Base-by-base conservation (phyloP, 2,888 invertebrate genomes). In the Cylindroiulus punctatus region DNA sequence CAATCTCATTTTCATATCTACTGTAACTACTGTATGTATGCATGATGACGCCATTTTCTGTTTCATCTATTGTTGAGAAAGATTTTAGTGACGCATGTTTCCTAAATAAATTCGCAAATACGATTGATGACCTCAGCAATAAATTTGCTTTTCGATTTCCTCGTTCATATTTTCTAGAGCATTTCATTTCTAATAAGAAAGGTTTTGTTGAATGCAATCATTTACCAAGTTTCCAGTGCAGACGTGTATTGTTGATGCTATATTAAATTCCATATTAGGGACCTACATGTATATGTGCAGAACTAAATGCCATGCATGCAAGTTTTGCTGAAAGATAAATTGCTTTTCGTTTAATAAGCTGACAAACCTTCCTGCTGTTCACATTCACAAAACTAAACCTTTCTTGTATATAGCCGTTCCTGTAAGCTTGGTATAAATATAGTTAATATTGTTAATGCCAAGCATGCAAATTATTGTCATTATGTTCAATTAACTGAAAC, bases 281-380 rank as follows among this genome's bases (percentile, higher is more conserved):
- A 44, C 14, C 30, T 12, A 30, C n/a, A n/a, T n/a, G n/a, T n/a
- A n/a, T n/a, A n/a, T n/a, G n/a, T n/a, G n/a, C n/a, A n/a, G n/a
- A 22, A 30, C 30, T 76, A 76, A 8, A 30, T 30, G 5, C 36
- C 7, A 36, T 22, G 7, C n/a, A 65, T n/a, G 26, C 22, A 26
- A 65, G 76, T 76, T 76, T 14, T 12, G 14, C 30, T 76, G 3
- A 1, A 76, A 76, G 76, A 76, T 76, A 76, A 76, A 76, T 76
- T 76, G 30, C 76, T 30, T 65, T 76, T 76, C 76, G 26, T 76
- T 76, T 76, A 76, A 76, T 76, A 30, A 30, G 30, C 22, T 12
- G 76, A 30, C 76, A 30, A 76, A 14, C 14, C 26, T 22, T 30
- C 12, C 30, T 0, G 12, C 12, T 30, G 30, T 76, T 30, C 76